A percentile compares a stretch with the other conserved stretches of the same genome.
These are phyloP conservation scores for Caenorhabditis sp. DNA, from an alignment of 2,888 invertebrate species.

Conservation along the genomic window DNA sequence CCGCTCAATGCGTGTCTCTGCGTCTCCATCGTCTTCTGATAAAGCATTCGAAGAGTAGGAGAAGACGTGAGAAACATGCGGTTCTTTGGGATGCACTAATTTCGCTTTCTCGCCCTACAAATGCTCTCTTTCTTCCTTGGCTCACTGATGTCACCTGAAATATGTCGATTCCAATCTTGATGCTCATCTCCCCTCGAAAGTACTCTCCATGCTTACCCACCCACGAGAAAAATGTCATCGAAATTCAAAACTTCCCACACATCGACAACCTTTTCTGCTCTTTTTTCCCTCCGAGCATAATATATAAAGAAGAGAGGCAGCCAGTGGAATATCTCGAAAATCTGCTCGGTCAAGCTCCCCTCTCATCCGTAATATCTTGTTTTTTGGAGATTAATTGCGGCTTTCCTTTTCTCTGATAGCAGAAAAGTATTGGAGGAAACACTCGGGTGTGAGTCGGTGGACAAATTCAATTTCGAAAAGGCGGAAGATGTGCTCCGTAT, in stretches of 20 bases:
- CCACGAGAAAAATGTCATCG: constrained; percentile 7
- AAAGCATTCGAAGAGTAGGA: constrained; percentile 12
- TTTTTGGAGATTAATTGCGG: constrained; percentile 24
- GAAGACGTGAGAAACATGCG: constrained; percentile 20
- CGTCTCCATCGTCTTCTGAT: constrained; percentile 9
- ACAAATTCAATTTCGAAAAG: constrained; percentile 4
- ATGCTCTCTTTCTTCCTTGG: not conserved
- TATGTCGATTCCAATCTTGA: constrained; percentile 18
- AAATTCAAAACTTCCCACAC: constrained; percentile 35
- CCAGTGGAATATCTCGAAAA: not conserved
- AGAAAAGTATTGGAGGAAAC: not conserved
- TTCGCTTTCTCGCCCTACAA: not conserved
- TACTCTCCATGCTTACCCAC: not conserved
- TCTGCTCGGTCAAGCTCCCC: not conserved
- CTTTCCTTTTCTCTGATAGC: not conserved
- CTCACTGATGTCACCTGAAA: constrained; percentile 9
- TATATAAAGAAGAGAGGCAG: constrained; percentile 6
- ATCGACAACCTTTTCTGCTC: constrained; percentile 14
- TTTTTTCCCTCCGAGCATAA: constrained; percentile 1
- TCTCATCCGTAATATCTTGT: not conserved
- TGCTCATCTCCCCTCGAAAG: not conserved
- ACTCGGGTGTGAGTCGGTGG: not conserved
- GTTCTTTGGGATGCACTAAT: not conserved
- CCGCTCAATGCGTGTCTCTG: constrained; percentile 3
- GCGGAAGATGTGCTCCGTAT: constrained; percentile 16